Evolutionary conservation across 2,888 invertebrate genomes (phyloP).

Genomic region (Neria commutata): DNA sequence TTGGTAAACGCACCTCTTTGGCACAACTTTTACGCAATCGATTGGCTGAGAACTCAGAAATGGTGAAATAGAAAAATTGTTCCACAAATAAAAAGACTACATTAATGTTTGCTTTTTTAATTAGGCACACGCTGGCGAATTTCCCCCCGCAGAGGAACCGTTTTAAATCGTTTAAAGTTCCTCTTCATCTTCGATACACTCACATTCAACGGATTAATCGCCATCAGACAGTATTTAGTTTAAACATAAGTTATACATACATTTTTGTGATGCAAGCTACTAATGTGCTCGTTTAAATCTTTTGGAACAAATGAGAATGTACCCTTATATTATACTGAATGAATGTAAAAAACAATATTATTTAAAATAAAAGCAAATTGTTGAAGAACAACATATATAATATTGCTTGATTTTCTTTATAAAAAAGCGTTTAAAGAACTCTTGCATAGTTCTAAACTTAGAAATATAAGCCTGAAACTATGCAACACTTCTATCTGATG

Average conservation of each 20-base stretch:
- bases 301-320: neutral
- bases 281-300: too few relatives aligned
- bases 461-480: too few relatives aligned
- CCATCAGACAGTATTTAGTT: too few relatives aligned
- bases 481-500: too few relatives aligned
- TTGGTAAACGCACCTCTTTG: constrained; percentile 55
- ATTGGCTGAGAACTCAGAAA: constrained; percentile 44
- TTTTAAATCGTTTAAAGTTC: too few relatives aligned
- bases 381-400: neutral
- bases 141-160: constrained; percentile 41
- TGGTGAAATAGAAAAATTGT: constrained; percentile 30
- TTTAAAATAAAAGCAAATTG: neutral
- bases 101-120: constrained; percentile 20
- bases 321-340: neutral
- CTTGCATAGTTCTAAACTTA: too few relatives aligned
- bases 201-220: too few relatives aligned
- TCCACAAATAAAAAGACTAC: neutral
- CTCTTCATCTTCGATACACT: too few relatives aligned
- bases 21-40: constrained; percentile 48
- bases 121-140: constrained; percentile 40
- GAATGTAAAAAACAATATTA: neutral
- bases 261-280: neutral
- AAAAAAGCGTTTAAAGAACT: too few relatives aligned
- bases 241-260: neutral
- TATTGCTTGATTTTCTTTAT: too few relatives aligned